Evolutionary conservation across 2,113 vertebrate species (phyloP).

Genomic region (Toxotes chatareus): DNA sequence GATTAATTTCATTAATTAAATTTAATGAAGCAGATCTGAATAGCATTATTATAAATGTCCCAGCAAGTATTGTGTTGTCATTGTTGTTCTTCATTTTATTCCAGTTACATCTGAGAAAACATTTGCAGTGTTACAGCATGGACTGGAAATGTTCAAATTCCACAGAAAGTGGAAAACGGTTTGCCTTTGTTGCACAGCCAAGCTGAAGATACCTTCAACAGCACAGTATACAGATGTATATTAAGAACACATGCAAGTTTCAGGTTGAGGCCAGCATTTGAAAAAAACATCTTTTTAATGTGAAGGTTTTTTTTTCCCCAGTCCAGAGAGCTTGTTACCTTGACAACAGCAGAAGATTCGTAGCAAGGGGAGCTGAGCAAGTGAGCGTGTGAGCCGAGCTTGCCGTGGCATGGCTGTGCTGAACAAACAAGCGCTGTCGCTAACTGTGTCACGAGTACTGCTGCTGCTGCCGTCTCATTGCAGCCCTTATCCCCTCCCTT

Average conservation of each 20-base stretch:
- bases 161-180: not conserved
- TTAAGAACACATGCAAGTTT: conserved; percentile 51
- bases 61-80: not conserved
- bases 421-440: conserved; percentile 79
- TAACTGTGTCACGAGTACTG: conserved; percentile 81
- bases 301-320: conserved; percentile 38
- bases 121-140: not conserved
- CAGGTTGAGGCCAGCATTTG: conserved; percentile 67
- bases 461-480: conserved; percentile 68
- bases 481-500: conserved; percentile 40
- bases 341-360: conserved; percentile 84
- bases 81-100: conserved; percentile 10
- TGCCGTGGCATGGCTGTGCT: conserved; percentile 68
- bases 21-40: not conserved
- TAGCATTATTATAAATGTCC: not conserved
- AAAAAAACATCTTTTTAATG: conserved; percentile 75
- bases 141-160: not conserved
- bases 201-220: conserved; percentile 27
- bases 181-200: conserved; percentile 4
- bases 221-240: conserved; percentile 18
- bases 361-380: conserved; percentile 67
- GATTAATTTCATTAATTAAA: conserved; percentile 23
- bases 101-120: conserved; percentile 6
- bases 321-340: conserved; percentile 83
- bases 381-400: conserved; percentile 71